Percentiles rank a stretch among this genome's conserved stretches.
These are phyloP conservation scores for Anastrepha ludens DNA, from an alignment of 1,140 invertebrate species.

Conservation along the genomic window DNA sequence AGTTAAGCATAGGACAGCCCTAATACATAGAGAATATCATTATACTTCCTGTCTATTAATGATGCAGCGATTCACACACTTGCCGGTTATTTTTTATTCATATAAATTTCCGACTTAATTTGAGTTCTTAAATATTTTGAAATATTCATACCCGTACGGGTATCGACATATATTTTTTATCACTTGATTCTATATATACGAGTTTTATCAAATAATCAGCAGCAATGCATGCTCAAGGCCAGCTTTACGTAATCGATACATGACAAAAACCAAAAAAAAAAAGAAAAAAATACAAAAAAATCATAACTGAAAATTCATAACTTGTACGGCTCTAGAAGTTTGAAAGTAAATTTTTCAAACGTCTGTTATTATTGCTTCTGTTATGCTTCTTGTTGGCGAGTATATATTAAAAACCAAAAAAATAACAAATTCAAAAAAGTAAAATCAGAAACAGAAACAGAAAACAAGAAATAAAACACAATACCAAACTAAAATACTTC, in stretches of 20 bases:
- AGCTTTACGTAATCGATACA: background rate
- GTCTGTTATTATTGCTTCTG: background rate
- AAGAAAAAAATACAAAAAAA: no score
- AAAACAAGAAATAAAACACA: background rate
- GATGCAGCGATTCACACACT: no score
- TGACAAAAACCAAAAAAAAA: no score
- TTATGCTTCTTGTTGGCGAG: background rate
- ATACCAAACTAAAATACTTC: slow-evolving; percentile 1
- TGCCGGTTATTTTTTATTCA: no score
- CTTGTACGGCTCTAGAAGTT: background rate
- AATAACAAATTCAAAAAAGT: background rate
- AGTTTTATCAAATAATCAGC: background rate
- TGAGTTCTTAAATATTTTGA: background rate
- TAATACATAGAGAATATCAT: no score
- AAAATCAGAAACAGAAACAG: no score
- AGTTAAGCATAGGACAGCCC: no score
- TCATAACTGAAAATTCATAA: background rate
- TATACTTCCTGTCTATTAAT: no score
- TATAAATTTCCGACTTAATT: no score
- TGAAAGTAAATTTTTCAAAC: slow-evolving; percentile 17
- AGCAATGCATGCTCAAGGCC: background rate
- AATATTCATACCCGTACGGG: background rate
- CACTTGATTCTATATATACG: background rate
- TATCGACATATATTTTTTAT: background rate
- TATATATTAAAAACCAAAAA: background rate